Percentiles rank a stretch among this genome's conserved stretches.
Evolutionary conservation across 2,888 invertebrate genomes (phyloP).

Genomic region (Cloeon dipterum): DNA sequence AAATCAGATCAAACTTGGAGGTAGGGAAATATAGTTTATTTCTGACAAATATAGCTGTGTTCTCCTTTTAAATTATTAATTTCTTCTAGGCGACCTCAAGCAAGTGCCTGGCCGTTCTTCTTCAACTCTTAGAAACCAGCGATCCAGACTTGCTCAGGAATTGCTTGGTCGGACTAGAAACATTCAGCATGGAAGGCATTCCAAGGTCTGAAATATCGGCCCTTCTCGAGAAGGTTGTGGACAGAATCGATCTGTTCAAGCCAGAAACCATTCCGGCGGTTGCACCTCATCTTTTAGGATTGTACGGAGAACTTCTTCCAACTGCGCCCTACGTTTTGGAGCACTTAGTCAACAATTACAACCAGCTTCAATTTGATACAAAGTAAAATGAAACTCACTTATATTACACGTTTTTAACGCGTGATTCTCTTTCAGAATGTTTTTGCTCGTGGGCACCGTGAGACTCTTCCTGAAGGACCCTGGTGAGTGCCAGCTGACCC

Average conservation of each 20-base stretch:
- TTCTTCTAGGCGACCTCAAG: not conserved
- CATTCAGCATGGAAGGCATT: not conserved
- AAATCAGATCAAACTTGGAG: not conserved
- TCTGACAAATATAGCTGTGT: too few species aligned
- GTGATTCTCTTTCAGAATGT: too few species aligned
- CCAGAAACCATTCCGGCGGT: not conserved
- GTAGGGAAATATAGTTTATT: too few species aligned
- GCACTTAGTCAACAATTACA: not conserved
- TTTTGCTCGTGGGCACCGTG: not conserved
- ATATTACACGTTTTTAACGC: too few species aligned
- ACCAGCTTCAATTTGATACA: not conserved
- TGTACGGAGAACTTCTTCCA: not conserved
- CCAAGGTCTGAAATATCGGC: not conserved
- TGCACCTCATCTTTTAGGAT: not conserved
- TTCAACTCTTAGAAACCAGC: not conserved
- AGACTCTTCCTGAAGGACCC: not conserved
- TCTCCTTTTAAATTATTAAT: not conserved
- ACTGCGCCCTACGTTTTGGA: not conserved
- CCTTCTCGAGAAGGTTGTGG: not conserved
- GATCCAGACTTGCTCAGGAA: not conserved
- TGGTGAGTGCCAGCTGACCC: not conserved
- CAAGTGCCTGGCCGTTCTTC: not conserved
- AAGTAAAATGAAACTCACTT: too few species aligned
- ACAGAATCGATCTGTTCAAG: not conserved
- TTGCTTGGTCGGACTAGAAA: not conserved